Conservation (phyloP, 2,888 invertebrate species). For the Creontiades dilutus region DNA sequence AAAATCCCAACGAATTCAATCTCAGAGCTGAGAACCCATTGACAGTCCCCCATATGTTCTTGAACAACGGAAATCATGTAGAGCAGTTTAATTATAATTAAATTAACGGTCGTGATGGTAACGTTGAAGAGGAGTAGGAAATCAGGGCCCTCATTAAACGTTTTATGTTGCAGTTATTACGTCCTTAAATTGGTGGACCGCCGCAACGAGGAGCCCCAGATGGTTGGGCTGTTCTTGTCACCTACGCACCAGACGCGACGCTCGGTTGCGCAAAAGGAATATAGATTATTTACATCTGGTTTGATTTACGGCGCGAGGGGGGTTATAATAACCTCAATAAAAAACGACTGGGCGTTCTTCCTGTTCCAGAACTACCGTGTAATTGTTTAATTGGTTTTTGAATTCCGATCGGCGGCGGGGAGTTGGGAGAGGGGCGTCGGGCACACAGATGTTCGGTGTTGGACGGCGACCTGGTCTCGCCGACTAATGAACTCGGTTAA, state of each 20-base stretch:
- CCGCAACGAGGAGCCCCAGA: not conserved
- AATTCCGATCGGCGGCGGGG: not conserved
- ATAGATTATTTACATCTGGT: conserved; percentile 31
- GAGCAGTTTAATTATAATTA: too few species aligned
- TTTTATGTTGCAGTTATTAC: too few species aligned
- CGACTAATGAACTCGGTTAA: not conserved
- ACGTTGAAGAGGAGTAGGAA: too few species aligned
- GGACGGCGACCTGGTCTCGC: not conserved
- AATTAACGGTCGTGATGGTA: too few species aligned
- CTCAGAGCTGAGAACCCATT: too few species aligned
- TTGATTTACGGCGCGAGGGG: not conserved
- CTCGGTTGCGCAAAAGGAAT: conserved; percentile 37
- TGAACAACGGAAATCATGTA: too few species aligned
- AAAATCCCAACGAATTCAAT: too few species aligned
- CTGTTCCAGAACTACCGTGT: conserved; percentile 21
- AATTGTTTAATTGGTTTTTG: conserved; percentile 31
- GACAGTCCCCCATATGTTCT: too few species aligned
- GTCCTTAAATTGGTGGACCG: not conserved
- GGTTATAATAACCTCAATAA: not conserved
- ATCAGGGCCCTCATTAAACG: too few species aligned
- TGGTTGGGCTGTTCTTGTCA: conserved; percentile 11
- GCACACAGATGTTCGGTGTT: not conserved
- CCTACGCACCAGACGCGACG: conserved; percentile 33
- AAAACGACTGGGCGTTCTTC: conserved; percentile 3
- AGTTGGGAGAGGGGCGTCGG: not conserved